phyloP scores from a whole-genome alignment of 2,888 invertebrate genomes.

The Lucinisca nassula region DNA sequence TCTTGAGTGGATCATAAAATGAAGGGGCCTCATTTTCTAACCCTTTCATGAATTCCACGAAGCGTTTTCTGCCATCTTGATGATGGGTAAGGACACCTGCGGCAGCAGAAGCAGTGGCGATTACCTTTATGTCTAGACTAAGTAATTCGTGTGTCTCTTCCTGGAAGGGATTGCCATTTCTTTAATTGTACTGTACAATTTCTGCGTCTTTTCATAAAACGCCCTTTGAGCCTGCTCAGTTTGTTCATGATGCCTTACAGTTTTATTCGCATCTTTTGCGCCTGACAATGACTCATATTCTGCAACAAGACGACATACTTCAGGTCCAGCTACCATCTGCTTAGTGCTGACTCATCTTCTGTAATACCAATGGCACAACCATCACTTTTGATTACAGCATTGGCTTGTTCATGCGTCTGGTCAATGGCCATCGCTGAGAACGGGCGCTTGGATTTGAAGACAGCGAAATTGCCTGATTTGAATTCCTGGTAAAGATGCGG shows the following conservation, averaged over 20 bases:
- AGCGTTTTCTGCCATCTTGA: conserved; percentile 38
- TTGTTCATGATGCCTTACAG: conserved; percentile 23
- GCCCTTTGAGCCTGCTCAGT: background rate
- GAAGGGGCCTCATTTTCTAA: conserved; percentile 10
- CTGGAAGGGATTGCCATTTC: conserved; percentile 26
- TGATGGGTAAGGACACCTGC: conserved; percentile 54
- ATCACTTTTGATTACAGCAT: conserved; percentile 74
- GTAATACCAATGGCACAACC: conserved; percentile 73
- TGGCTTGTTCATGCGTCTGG: conserved; percentile 76
- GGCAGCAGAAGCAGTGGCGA: conserved; percentile 42
- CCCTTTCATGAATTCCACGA: conserved; percentile 45
- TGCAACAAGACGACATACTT: conserved; percentile 32
- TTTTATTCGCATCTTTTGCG: background rate
- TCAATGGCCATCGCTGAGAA: conserved; percentile 71
- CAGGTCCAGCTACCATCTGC: conserved; percentile 76
- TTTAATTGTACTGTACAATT: background rate
- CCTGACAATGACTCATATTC: conserved; percentile 47
- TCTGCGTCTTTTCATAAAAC: conserved; percentile 14
- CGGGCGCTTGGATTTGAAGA: conserved; percentile 63
- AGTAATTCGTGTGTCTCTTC: conserved; percentile 40
- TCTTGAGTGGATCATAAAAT: conserved; percentile 65
- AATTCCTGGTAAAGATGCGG: conserved; percentile 66
- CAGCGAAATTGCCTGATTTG: conserved; percentile 65
- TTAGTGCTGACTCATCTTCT: conserved; percentile 66
- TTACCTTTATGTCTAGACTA: conserved; percentile 49